Conservation (phyloP, 2,888 invertebrate species). For the Melieria crassipennis region DNA sequence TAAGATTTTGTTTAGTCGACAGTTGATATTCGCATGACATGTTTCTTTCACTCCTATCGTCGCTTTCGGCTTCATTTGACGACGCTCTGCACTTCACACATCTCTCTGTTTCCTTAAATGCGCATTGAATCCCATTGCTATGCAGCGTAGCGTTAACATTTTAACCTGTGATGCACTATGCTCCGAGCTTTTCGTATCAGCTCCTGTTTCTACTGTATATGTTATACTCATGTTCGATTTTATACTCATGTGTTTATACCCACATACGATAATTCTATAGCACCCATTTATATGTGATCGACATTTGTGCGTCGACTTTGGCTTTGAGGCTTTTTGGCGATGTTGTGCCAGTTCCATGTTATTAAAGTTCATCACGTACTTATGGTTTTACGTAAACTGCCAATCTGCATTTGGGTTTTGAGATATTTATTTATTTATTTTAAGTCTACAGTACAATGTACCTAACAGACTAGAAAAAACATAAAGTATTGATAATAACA, state of each 20-base stretch:
- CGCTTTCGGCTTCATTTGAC: background rate
- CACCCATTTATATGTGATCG: background rate
- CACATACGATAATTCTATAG: background rate
- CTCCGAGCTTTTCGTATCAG: slow-evolving; percentile 52
- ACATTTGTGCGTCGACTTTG: background rate
- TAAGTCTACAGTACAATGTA: too few relatives aligned
- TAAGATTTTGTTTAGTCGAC: background rate
- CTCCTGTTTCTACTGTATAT: slow-evolving; percentile 69
- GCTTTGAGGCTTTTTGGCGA: background rate
- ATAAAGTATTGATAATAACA: too few relatives aligned
- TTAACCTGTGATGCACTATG: slow-evolving; percentile 36
- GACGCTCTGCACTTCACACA: slow-evolving; percentile 66
- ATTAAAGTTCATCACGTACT: too few relatives aligned
- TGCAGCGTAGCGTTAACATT: too few relatives aligned
- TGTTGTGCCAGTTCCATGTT: background rate
- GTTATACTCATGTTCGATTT: background rate
- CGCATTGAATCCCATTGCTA: slow-evolving; percentile 84
- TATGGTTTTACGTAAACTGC: background rate
- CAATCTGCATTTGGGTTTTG: background rate
- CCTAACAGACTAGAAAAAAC: too few relatives aligned
- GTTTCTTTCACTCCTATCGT: background rate
- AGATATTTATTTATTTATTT: too few relatives aligned
- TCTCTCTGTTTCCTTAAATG: slow-evolving; percentile 64
- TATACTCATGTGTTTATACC: background rate
- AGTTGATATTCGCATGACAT: background rate